These are phyloP conservation scores for Lasiurus cinereus DNA, from an alignment of 2,113 vertebrate species.

Conservation along the genomic window DNA sequence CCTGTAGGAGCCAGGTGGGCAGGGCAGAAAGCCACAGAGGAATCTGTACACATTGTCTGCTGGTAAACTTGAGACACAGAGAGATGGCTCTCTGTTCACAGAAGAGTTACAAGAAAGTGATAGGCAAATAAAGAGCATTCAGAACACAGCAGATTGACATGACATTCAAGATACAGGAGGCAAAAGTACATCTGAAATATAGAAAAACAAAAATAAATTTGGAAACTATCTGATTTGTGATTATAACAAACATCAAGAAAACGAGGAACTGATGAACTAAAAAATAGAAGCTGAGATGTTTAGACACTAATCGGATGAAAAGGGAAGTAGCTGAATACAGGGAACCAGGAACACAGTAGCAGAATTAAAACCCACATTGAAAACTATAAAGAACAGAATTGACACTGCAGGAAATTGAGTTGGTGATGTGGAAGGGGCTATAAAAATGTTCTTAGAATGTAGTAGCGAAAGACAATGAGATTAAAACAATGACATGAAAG, in stretches of 20 bases:
- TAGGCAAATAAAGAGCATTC: constrained; percentile 11
- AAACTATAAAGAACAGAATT: constrained; percentile 75
- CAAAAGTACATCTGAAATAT: neutral
- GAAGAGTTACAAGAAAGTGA: neutral
- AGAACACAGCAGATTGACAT: constrained; percentile 17
- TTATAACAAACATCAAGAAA: constrained; percentile 55
- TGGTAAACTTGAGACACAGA: neutral
- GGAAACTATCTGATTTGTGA: constrained; percentile 50
- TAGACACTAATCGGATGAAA: constrained; percentile 57
- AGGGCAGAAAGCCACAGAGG: neutral
- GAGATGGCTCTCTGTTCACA: neutral
- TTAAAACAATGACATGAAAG: constrained; percentile 63
- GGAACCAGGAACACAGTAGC: constrained; percentile 2
- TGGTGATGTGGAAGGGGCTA: constrained; percentile 72
- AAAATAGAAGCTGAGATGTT: constrained; percentile 64
- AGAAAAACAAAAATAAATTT: constrained; percentile 5
- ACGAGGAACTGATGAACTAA: constrained; percentile 46
- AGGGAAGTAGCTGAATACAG: constrained; percentile 10
- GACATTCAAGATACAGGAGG: constrained; percentile 49
- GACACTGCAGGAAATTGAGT: constrained; percentile 76
- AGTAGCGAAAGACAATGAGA: constrained; percentile 72
- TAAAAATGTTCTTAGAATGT: constrained; percentile 66
- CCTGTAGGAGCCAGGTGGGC: neutral
- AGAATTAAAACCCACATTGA: constrained; percentile 65
- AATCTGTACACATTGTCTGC: neutral